phyloP scores from a whole-genome alignment of 1,140 invertebrate genomes.

The Drosophila neocordata region DNA sequence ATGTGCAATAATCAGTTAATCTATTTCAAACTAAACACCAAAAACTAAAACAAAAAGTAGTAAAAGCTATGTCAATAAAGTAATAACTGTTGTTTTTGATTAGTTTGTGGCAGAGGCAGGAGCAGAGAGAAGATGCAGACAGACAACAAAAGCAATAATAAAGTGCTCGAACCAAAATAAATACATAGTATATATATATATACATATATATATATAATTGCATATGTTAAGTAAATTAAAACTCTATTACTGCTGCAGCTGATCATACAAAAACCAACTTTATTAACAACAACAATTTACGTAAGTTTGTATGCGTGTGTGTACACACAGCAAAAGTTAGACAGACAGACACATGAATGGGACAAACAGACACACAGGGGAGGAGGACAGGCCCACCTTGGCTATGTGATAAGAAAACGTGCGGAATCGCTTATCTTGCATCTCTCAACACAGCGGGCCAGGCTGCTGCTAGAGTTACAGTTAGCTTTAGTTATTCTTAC shows the following conservation, averaged over 20 bases:
- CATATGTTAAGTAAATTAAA: background rate
- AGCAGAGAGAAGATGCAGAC: slow-evolving; percentile 44
- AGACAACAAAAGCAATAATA: slow-evolving; percentile 75
- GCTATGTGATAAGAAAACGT: slow-evolving; percentile 42
- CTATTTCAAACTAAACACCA: background rate
- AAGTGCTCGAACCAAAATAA: slow-evolving; percentile 75
- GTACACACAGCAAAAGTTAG: background rate
- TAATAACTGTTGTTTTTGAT: background rate
- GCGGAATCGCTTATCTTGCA: slow-evolving; percentile 48
- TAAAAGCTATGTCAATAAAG: background rate
- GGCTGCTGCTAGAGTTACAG: slow-evolving; percentile 14
- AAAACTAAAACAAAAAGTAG: background rate
- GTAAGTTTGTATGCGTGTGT: slow-evolving; percentile 42
- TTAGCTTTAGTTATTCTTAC: slow-evolving; percentile 16
- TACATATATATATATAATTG: slow-evolving; percentile 48
- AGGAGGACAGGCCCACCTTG: slow-evolving; percentile 50
- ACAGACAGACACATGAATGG: slow-evolving; percentile 32
- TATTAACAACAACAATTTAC: slow-evolving; percentile 38
- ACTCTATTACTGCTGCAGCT: slow-evolving; percentile 42
- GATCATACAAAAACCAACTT: slow-evolving; percentile 54
- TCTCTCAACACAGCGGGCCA: slow-evolving; percentile 31
- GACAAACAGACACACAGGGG: slow-evolving; percentile 27
- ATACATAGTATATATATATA: slow-evolving; percentile 43
- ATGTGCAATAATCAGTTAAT: slow-evolving; percentile 9
- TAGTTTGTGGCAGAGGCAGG: slow-evolving; percentile 8